These are phyloP conservation scores for Drosophila pseudotakahashii DNA, from an alignment of 2,888 invertebrate genomes.

Conservation along the genomic window DNA sequence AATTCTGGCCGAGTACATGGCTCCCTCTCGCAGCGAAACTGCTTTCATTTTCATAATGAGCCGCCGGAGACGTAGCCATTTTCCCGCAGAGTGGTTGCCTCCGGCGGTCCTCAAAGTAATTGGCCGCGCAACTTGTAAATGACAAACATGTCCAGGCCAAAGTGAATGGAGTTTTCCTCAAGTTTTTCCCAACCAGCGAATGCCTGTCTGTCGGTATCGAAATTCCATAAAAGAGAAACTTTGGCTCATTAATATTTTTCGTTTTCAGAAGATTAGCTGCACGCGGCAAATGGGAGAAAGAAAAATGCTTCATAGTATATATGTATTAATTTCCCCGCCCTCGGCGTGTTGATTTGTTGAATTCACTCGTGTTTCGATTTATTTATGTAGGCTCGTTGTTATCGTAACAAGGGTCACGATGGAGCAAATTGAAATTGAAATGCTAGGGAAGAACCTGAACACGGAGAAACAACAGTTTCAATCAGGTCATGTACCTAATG, in stretches of 20 bases:
- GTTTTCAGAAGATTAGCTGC: slow-evolving; percentile 71
- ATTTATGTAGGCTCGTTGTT: slow-evolving; percentile 52
- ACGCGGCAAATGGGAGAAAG: slow-evolving; percentile 27
- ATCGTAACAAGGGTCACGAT: slow-evolving; percentile 45
- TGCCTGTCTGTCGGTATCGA: slow-evolving; percentile 49
- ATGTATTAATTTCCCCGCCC: slow-evolving; percentile 8
- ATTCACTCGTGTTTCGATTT: slow-evolving; percentile 49
- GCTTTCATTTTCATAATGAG: slow-evolving; percentile 76
- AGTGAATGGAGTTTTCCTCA: slow-evolving; percentile 24
- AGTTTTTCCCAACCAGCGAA: slow-evolving; percentile 5
- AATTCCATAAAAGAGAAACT: slow-evolving; percentile 69
- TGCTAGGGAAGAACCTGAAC: slow-evolving; percentile 10
- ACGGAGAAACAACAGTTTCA: background rate
- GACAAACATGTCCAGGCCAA: slow-evolving; percentile 48
- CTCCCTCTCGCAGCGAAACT: slow-evolving; percentile 19
- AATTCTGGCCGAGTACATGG: slow-evolving; percentile 58
- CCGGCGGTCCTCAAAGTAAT: slow-evolving; percentile 45
- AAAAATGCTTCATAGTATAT: slow-evolving; percentile 42
- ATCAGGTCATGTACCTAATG: background rate
- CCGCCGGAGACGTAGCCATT: slow-evolving; percentile 36
- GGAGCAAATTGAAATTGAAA: slow-evolving; percentile 22
- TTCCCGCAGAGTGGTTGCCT: slow-evolving; percentile 16
- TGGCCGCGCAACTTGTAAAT: slow-evolving; percentile 53
- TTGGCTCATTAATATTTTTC: slow-evolving; percentile 77
- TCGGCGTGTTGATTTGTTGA: slow-evolving; percentile 54